phyloP scores from a whole-genome alignment of 2,113 vertebrate species.

The Ginglymostoma cirratum region DNA sequence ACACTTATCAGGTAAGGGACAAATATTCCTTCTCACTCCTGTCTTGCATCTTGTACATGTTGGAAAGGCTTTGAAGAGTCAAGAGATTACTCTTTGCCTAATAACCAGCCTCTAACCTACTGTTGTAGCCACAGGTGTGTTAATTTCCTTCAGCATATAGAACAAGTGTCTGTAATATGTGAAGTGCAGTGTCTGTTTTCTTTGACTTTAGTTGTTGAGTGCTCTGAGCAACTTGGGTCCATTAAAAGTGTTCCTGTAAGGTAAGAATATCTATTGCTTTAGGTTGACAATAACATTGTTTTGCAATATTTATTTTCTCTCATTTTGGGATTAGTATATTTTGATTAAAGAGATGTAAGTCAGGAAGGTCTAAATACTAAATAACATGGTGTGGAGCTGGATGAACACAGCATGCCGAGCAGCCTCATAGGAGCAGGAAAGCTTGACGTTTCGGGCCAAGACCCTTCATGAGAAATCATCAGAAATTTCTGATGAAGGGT shows the following conservation, averaged over 20 bases:
- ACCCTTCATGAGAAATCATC: too few species aligned
- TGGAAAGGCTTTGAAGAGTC: too few species aligned
- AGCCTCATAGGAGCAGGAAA: too few species aligned
- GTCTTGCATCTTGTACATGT: too few species aligned
- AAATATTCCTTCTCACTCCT: too few species aligned
- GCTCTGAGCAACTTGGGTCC: conserved; percentile 36
- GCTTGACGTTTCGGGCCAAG: too few species aligned
- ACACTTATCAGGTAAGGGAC: too few species aligned
- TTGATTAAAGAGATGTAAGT: conserved; percentile 61
- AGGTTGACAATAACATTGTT: conserved; percentile 54
- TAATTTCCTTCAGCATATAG: not conserved
- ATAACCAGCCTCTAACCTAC: not conserved
- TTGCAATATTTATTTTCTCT: conserved; percentile 55
- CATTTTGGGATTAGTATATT: conserved; percentile 52
- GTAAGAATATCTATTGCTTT: conserved; percentile 62
- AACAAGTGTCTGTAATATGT: not conserved
- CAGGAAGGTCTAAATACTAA: conserved; percentile 53
- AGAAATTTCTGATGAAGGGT: too few species aligned
- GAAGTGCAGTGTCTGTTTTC: not conserved
- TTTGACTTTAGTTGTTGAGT: conserved; percentile 17
- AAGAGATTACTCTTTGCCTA: not conserved
- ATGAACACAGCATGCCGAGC: too few species aligned
- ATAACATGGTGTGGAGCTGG: too few species aligned
- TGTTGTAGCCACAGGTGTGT: not conserved
- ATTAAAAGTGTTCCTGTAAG: conserved; percentile 47